Percentiles rank a stretch among this genome's conserved stretches.
Evolutionary conservation across 2,113 vertebrate genomes (phyloP).

Genomic region (Nothocercus nigrocapillus): DNA sequence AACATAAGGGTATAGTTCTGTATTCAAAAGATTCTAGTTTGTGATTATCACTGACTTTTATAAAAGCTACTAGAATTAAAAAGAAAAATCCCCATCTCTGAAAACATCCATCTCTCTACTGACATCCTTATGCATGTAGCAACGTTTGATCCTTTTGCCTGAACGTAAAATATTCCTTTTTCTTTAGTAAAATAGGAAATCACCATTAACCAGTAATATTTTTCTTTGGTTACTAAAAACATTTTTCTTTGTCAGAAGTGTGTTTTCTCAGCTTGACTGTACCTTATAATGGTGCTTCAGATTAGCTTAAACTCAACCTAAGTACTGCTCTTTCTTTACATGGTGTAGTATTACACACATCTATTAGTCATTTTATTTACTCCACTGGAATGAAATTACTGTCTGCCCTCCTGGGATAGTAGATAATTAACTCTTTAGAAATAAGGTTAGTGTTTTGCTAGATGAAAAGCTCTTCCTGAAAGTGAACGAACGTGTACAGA

Average conservation of each 20-base stretch:
- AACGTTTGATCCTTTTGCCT: not conserved
- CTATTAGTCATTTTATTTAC: constrained; percentile 62
- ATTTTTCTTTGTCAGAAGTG: not conserved
- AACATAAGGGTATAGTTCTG: not conserved
- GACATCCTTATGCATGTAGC: not conserved
- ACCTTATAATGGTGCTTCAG: not conserved
- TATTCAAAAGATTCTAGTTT: not conserved
- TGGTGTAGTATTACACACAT: constrained; percentile 50
- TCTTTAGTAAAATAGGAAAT: not conserved
- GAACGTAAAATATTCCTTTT: not conserved
- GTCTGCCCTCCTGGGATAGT: constrained; percentile 20
- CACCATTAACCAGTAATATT: not conserved
- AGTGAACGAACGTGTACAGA: constrained; percentile 46
- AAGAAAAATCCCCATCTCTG: not conserved
- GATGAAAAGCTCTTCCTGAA: constrained; percentile 36
- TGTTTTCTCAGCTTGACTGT: not conserved
- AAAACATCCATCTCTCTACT: not conserved
- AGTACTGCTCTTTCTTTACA: constrained; percentile 6
- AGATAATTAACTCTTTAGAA: constrained; percentile 71
- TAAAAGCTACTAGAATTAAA: not conserved
- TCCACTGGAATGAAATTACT: constrained; percentile 49
- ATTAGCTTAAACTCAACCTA: constrained; percentile 2
- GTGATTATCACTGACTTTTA: not conserved
- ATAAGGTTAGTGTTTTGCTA: constrained; percentile 29
- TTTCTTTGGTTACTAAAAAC: not conserved